Percentiles rank a stretch among this genome's conserved stretches.
phyloP scores from a whole-genome alignment of 2,113 vertebrate species.

The Pseudopipra pipra region DNA sequence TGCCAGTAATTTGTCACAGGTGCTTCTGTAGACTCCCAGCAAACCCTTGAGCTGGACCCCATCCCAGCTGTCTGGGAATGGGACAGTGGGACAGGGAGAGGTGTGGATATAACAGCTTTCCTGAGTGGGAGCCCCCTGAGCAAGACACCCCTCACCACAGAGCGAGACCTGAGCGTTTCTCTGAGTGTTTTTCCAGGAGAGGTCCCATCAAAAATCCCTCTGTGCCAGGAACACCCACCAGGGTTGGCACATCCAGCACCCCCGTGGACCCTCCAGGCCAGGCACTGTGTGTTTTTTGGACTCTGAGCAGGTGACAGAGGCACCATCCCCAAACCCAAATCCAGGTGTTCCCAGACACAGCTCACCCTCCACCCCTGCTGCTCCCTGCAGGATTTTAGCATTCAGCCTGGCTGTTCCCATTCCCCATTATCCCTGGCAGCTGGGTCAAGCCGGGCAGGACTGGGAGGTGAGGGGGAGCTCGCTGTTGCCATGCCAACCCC shows the following conservation, averaged over 20 bases:
- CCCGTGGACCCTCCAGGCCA: not conserved
- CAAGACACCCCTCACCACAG: not conserved
- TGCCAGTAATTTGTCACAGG: not conserved
- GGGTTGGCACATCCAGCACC: not conserved
- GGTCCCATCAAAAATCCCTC: not conserved
- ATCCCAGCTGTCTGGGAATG: not conserved
- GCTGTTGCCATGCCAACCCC: not conserved
- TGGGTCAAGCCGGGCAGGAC: not conserved
- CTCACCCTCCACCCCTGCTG: not conserved
- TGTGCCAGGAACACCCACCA: not conserved
- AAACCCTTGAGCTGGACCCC: not conserved
- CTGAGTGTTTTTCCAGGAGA: not conserved
- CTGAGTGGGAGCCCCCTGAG: not conserved
- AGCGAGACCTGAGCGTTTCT: not conserved
- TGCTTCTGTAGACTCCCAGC: not conserved
- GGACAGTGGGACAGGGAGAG: not conserved
- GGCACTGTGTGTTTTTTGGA: not conserved
- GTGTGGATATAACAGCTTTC: not conserved
- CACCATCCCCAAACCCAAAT: not conserved
- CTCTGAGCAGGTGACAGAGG: not conserved
- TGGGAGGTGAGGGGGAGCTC: not conserved
- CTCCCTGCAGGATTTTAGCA: not conserved
- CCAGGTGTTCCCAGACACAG: accelerated
- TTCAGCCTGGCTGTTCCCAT: not conserved
- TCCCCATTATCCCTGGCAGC: not conserved